phyloP scores from a whole-genome alignment of 2,797 vertebrate genomes.

The Spinus pinus region DNA sequence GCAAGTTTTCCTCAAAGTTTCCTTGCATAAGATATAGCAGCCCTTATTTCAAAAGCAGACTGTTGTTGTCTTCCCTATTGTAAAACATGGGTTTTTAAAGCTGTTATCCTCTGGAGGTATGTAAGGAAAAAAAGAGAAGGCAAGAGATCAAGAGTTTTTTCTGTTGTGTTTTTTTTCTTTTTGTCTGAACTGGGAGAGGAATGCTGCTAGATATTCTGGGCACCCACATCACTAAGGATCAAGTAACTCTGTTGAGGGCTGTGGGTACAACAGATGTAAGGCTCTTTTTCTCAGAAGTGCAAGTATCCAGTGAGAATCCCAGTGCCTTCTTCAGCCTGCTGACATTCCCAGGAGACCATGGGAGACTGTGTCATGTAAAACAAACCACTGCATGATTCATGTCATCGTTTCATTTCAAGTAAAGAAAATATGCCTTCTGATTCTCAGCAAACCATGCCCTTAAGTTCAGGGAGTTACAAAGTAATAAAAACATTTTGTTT shows the following conservation, averaged over 20 bases:
- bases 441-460: constrained; percentile 1
- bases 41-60: not conserved
- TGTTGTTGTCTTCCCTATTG: not conserved
- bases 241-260: not conserved
- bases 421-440: not conserved
- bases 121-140: not conserved
- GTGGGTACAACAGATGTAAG: not conserved
- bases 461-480: not conserved
- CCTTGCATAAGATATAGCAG: not conserved
- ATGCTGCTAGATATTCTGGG: not conserved
- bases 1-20: not conserved
- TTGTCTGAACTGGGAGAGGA: not conserved
- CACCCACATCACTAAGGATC: not conserved
- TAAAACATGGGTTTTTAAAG: not conserved
- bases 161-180: not conserved
- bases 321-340: not conserved
- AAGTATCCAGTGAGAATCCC: not conserved
- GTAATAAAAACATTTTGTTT: not conserved
- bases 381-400: constrained; percentile 24
- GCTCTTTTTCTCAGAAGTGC: not conserved
- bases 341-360: not conserved
- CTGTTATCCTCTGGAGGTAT: not conserved
- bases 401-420: not conserved
- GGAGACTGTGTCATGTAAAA: constrained; percentile 13
- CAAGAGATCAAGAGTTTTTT: not conserved